Conservation (phyloP, 2,113 vertebrate species). For the Irena cyanogastra region DNA sequence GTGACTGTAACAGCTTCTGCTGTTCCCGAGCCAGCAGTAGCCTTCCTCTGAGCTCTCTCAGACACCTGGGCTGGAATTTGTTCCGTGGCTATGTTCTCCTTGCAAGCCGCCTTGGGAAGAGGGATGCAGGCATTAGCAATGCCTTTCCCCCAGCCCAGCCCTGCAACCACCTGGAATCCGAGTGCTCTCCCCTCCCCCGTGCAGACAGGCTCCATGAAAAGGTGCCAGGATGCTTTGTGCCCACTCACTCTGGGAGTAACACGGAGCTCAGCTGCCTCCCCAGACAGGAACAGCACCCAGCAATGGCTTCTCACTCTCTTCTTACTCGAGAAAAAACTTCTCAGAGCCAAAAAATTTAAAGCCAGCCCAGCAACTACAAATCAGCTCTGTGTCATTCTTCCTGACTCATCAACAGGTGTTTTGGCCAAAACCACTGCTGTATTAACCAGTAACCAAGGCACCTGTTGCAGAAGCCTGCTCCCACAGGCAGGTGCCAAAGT, state of each 20-base stretch:
- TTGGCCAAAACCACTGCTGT: neutral
- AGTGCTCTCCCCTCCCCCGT: neutral
- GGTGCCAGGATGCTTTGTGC: neutral
- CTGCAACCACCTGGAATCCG: neutral
- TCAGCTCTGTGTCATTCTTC: neutral
- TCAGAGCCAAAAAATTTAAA: neutral
- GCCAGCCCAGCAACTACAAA: neutral
- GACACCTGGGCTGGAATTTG: neutral
- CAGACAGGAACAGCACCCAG: neutral
- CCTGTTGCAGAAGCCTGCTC: neutral
- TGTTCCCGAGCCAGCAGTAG: neutral
- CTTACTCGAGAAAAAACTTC: neutral
- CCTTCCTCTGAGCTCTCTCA: neutral
- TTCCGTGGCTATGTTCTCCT: fast-evolving
- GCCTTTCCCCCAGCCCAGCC: neutral
- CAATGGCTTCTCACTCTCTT: neutral
- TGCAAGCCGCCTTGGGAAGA: fast-evolving
- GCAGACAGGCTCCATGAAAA: neutral
- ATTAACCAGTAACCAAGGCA: neutral
- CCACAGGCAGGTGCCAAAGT: neutral
- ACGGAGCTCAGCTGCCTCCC: neutral
- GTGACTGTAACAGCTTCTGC: neutral
- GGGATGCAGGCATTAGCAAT: neutral
- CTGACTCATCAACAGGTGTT: neutral
- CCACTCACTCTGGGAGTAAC: neutral